Evolutionary conservation across 2,113 vertebrate genomes (phyloP).

Genomic region (Datnioides undecimradiatus): DNA sequence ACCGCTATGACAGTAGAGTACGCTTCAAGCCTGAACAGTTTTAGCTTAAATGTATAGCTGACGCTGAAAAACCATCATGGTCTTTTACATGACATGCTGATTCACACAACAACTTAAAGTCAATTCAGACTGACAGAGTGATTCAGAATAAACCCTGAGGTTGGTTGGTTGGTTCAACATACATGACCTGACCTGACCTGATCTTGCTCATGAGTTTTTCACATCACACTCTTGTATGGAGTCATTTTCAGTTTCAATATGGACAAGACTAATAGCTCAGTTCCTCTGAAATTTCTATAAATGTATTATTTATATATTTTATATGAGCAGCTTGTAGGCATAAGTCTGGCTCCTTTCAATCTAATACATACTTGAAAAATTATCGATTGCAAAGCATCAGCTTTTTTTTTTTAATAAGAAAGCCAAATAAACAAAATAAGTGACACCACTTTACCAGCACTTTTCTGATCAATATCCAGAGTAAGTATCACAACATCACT

Average conservation of each 20-base stretch:
- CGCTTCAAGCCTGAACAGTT: neutral
- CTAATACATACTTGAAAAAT: neutral
- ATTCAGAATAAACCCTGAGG: neutral
- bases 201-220: neutral
- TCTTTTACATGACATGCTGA: constrained; percentile 6
- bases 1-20: neutral
- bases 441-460: neutral
- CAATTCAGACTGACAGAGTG: constrained; percentile 11
- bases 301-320: neutral
- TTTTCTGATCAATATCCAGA: constrained; percentile 19
- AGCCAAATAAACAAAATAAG: neutral
- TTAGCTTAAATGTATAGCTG: neutral
- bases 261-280: neutral
- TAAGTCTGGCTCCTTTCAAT: neutral
- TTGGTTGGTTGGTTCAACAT: neutral
- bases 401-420: neutral
- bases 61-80: constrained; percentile 3
- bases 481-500: neutral
- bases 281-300: neutral
- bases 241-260: neutral
- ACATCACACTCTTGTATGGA: neutral
- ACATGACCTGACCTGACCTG: neutral
- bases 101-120: neutral
- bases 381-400: neutral
- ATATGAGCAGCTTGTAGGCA: neutral